phyloP scores from a whole-genome alignment of 2,888 invertebrate genomes.

The Ellobium chinense region DNA sequence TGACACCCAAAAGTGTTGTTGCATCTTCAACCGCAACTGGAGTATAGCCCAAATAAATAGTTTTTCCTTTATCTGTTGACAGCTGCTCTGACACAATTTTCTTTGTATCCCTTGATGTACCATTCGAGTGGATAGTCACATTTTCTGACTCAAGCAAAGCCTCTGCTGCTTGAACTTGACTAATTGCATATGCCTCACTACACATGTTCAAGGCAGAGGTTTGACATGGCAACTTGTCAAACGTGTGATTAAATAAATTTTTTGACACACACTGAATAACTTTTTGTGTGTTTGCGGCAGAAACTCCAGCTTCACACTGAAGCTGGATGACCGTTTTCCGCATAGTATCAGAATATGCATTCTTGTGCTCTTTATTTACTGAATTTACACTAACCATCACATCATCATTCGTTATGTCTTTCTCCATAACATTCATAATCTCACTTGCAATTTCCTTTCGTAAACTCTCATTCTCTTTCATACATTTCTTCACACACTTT shows the following conservation, averaged over 20 bases:
- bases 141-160: neutral
- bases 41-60: neutral
- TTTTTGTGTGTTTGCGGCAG: neutral
- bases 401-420: too few species aligned
- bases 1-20: neutral
- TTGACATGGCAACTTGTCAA: neutral
- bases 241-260: neutral
- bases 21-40: neutral
- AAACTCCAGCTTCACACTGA: neutral
- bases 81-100: neutral
- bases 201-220: neutral
- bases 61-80: neutral
- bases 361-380: too few species aligned
- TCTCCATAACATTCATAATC: too few species aligned
- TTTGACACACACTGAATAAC: neutral
- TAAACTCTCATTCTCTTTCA: too few species aligned
- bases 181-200: neutral
- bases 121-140: neutral
- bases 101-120: neutral
- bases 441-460: too few species aligned
- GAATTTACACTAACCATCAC: too few species aligned
- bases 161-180: neutral
- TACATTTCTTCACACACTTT: too few species aligned
- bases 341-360: neutral
- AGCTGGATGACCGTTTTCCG: neutral